A percentile compares a stretch with the other conserved stretches of the same genome.
Conservation (phyloP, 2,888 invertebrate species). For the Abrostola triplasia region DNA sequence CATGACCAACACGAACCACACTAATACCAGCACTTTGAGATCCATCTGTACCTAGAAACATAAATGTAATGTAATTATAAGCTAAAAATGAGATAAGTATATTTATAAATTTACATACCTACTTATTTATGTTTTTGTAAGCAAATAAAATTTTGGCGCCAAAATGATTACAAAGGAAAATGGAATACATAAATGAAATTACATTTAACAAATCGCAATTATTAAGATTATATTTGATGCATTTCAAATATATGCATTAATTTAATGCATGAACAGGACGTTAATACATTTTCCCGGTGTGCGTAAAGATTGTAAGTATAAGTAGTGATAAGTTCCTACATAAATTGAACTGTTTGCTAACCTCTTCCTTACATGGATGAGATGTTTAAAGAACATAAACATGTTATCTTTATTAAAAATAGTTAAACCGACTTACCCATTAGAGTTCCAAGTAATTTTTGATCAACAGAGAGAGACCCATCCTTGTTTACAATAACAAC, state of each 20-base stretch:
- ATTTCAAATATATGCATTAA: no score
- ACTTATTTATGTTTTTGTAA: neutral
- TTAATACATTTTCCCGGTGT: no score
- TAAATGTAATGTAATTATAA: no score
- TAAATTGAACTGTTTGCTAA: neutral
- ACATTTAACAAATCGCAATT: no score
- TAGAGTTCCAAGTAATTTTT: slow-evolving; percentile 92
- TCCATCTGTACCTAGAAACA: slow-evolving; percentile 78
- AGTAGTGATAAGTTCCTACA: neutral
- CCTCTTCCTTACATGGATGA: neutral
- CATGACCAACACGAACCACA: slow-evolving; percentile 88
- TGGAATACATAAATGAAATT: no score
- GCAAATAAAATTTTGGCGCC: slow-evolving; percentile 54
- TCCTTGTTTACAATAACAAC: slow-evolving; percentile 96
- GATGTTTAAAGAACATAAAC: neutral
- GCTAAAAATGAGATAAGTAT: no score
- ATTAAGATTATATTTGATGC: no score
- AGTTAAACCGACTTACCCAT: slow-evolving; percentile 90
- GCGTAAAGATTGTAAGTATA: no score
- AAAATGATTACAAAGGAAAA: slow-evolving; percentile 30
- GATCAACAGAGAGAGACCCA: slow-evolving; percentile 94
- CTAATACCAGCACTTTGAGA: slow-evolving; percentile 89
- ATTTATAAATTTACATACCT: no score
- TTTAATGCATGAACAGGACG: no score
- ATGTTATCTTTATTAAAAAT: neutral